Conservation (phyloP, 1,140 invertebrate species). For the Pogonus chalceus region DNA sequence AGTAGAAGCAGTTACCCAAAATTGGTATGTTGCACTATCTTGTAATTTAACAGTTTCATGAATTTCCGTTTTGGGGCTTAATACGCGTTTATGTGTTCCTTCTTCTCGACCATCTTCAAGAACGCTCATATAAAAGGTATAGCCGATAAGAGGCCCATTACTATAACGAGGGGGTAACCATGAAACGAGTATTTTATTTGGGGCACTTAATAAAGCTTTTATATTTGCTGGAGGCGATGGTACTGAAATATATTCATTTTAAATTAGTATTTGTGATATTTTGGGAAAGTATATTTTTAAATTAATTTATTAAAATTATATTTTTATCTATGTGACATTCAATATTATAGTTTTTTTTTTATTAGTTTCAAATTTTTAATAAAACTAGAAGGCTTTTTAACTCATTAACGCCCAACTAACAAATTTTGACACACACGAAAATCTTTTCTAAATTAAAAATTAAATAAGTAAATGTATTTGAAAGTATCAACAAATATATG, state of each 20-base stretch:
- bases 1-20: conserved; percentile 73
- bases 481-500: too few relatives aligned
- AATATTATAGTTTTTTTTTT: too few relatives aligned
- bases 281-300: background rate
- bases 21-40: conserved; percentile 61
- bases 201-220: conserved; percentile 75
- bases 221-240: conserved; percentile 78
- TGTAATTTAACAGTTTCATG: conserved; percentile 64
- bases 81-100: conserved; percentile 57
- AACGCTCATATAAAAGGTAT: conserved; percentile 72
- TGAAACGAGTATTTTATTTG: conserved; percentile 75
- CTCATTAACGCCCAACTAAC: too few relatives aligned
- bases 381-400: too few relatives aligned
- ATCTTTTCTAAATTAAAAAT: too few relatives aligned
- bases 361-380: too few relatives aligned
- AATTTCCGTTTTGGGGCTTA: conserved; percentile 51
- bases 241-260: conserved; percentile 41
- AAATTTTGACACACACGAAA: too few relatives aligned
- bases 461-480: too few relatives aligned
- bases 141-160: conserved; percentile 68
- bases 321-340: background rate
- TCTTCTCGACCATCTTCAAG: conserved; percentile 62
- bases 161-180: conserved; percentile 69
- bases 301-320: too few relatives aligned
- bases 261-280: background rate